A percentile compares a stretch with the other conserved stretches of the same genome.
Conservation (phyloP, 2,888 invertebrate genomes). For the Masnerella sp. region DNA sequence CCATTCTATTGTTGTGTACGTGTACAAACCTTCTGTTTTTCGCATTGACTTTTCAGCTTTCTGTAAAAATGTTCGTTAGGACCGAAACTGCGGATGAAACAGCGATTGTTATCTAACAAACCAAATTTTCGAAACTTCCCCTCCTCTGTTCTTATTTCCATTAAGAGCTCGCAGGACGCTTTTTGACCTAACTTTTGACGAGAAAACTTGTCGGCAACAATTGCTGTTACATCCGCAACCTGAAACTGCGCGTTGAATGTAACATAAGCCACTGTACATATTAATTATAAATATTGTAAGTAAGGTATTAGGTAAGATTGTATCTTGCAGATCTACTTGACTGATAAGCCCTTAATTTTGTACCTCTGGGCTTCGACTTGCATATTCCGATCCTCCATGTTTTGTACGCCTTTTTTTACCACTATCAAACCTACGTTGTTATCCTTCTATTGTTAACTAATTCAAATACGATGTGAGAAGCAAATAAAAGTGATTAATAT, state of each 20-base stretch:
- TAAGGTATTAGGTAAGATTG: conserved; percentile 63
- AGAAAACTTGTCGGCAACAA: background rate
- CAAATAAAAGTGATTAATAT: conserved; percentile 74
- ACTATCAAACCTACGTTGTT: conserved; percentile 67
- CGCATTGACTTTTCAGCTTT: too few species aligned
- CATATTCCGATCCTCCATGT: conserved; percentile 24
- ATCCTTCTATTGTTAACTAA: conserved; percentile 74
- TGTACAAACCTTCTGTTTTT: conserved; percentile 21
- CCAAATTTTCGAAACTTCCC: background rate
- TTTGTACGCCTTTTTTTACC: conserved; percentile 62
- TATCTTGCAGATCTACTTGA: conserved; percentile 64
- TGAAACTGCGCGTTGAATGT: conserved; percentile 62
- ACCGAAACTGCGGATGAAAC: conserved; percentile 9
- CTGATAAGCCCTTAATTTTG: conserved; percentile 67
- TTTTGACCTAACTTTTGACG: background rate
- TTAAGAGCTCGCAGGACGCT: too few species aligned
- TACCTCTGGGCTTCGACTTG: conserved; percentile 59
- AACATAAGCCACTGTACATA: conserved; percentile 75
- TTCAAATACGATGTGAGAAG: conserved; percentile 64
- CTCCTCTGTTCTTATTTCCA: too few species aligned
- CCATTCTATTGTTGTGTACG: too few species aligned
- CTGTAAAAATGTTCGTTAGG: conserved; percentile 66
- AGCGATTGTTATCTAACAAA: background rate
- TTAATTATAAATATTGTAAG: conserved; percentile 64
- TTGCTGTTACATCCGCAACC: conserved; percentile 24